These are phyloP conservation scores for Leucophenga maculata DNA, from an alignment of 2,888 invertebrate genomes.

Conservation along the genomic window DNA sequence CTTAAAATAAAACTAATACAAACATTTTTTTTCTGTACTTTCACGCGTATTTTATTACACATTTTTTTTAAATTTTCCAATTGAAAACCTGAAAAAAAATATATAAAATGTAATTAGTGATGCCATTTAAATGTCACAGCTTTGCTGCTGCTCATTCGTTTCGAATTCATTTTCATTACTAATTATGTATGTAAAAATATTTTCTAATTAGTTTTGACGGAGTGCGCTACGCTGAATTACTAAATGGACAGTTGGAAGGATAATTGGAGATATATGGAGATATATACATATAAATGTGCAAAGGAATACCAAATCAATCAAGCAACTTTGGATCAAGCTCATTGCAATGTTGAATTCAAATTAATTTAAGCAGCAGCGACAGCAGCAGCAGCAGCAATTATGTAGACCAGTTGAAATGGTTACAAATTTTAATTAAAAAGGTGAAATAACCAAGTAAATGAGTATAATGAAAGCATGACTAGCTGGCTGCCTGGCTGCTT, in stretches of 20 bases:
- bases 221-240: background rate
- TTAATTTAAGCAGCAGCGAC: background rate
- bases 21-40: background rate
- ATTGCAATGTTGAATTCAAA: background rate
- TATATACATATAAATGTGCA: no score
- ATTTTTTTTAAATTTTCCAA: background rate
- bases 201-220: slow-evolving; percentile 18
- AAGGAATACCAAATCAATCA: slow-evolving; percentile 9
- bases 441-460: background rate
- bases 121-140: slow-evolving; percentile 12
- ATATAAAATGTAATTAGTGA: slow-evolving; percentile 5
- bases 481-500: background rate
- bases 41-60: background rate
- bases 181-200: slow-evolving; percentile 19
- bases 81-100: background rate
- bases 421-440: slow-evolving; percentile 14
- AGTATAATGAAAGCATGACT: slow-evolving; percentile 7
- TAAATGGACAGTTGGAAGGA: no score
- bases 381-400: background rate
- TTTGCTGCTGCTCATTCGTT: slow-evolving; percentile 1
- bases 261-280: no score
- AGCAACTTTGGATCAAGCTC: no score
- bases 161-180: slow-evolving; percentile 24
- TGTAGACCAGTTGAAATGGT: background rate
- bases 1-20: no score